These are phyloP conservation scores for Helogale parvula DNA, from an alignment of 2,113 vertebrate genomes.

Conservation along the genomic window DNA sequence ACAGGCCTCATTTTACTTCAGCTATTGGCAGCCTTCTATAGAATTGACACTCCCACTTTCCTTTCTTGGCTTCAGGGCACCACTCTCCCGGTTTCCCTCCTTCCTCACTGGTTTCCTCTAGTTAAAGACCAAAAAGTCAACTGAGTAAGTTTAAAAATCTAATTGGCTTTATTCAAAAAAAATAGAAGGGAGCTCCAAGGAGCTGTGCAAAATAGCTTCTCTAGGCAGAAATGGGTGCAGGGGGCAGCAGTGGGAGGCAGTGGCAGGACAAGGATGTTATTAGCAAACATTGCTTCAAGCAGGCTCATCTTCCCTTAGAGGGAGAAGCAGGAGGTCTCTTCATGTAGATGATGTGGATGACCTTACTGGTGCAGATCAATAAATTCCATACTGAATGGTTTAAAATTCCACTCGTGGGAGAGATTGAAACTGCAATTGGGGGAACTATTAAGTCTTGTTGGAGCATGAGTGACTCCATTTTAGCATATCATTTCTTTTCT, in stretches of 20 bases:
- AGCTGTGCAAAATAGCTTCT: neutral
- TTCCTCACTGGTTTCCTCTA: neutral
- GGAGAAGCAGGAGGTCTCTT: neutral
- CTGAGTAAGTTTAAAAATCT: neutral
- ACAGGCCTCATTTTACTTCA: neutral
- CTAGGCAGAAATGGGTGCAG: neutral
- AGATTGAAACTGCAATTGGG: neutral
- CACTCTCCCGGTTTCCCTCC: neutral
- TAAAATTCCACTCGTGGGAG: neutral
- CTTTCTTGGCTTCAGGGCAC: neutral
- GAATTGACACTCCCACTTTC: neutral
- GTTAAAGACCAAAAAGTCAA: neutral
- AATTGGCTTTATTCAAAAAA: neutral
- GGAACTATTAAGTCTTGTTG: neutral
- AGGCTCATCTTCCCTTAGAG: neutral
- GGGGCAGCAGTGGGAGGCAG: neutral
- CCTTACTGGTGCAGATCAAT: neutral
- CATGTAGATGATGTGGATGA: neutral
- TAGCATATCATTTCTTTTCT: neutral
- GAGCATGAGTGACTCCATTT: neutral
- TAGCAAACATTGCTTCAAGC: neutral
- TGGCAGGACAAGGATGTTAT: neutral
- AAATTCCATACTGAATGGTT: neutral
- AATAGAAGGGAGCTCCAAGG: neutral
- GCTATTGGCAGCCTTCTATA: neutral